phyloP scores from a whole-genome alignment of 2,797 vertebrate species.

The Typhlichthys subterraneus region DNA sequence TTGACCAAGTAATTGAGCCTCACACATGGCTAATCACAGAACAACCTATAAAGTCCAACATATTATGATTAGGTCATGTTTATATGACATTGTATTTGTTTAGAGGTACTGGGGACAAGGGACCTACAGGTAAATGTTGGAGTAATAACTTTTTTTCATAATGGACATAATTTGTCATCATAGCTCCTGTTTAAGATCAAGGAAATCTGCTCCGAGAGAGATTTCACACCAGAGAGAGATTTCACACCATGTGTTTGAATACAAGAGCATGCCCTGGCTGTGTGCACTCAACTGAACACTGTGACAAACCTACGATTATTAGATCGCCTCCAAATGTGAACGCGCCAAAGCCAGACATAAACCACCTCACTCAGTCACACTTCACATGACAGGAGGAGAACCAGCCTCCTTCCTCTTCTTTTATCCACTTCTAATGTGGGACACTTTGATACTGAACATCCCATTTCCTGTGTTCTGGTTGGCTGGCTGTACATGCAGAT shows the following conservation, averaged over 20 bases:
- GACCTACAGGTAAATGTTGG: slow-evolving; percentile 29
- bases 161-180: too few relatives aligned
- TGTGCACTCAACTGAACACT: slow-evolving; percentile 48
- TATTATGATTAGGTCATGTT: too few relatives aligned
- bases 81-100: too few relatives aligned
- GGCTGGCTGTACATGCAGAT: slow-evolving; percentile 67
- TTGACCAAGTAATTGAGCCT: too few relatives aligned
- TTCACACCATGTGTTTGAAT: slow-evolving; percentile 39
- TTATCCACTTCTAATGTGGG: slow-evolving; percentile 64
- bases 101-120: slow-evolving; percentile 18
- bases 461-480: slow-evolving; percentile 66
- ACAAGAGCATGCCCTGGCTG: slow-evolving; percentile 47
- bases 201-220: slow-evolving; percentile 37
- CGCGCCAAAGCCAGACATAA: slow-evolving; percentile 50
- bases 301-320: slow-evolving; percentile 65
- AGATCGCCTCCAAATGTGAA: slow-evolving; percentile 54
- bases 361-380: slow-evolving; percentile 64
- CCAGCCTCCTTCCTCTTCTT: slow-evolving; percentile 45
- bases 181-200: slow-evolving; percentile 44
- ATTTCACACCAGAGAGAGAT: slow-evolving; percentile 43
- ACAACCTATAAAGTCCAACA: too few relatives aligned
- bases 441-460: slow-evolving; percentile 74
- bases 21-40: too few relatives aligned
- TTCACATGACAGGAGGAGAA: slow-evolving; percentile 49
- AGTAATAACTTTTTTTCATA: background rate